phyloP scores from a whole-genome alignment of 2,888 invertebrate genomes.

The Belgica antarctica region DNA sequence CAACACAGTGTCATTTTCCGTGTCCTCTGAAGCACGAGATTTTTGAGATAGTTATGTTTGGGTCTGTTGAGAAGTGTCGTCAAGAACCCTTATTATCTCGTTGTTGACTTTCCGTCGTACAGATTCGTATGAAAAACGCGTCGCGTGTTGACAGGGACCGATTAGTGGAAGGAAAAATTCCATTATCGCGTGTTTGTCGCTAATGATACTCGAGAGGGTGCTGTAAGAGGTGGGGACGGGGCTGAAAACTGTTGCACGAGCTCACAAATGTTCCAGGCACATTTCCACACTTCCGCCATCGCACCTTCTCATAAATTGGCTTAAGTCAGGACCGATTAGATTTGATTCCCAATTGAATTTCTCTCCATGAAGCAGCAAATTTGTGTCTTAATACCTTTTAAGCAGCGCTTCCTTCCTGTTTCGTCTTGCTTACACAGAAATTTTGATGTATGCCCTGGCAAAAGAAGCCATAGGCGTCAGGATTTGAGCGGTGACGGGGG shows the following conservation, averaged over 20 bases:
- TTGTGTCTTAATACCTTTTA: neutral
- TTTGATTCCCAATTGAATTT: constrained; percentile 25
- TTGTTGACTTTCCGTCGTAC: too few species aligned
- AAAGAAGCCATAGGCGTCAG: neutral
- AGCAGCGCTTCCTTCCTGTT: neutral
- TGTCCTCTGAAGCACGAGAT: too few species aligned
- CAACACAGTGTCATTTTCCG: too few species aligned
- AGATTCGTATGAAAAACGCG: too few species aligned
- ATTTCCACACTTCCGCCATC: too few species aligned
- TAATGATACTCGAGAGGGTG: neutral
- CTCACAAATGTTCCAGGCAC: neutral
- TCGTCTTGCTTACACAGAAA: neutral
- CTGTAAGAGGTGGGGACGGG: neutral
- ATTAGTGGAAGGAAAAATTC: too few species aligned
- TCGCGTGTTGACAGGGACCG: too few species aligned
- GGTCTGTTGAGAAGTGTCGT: too few species aligned
- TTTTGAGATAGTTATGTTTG: too few species aligned
- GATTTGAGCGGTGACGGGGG: too few species aligned
- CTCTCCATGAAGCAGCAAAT: neutral
- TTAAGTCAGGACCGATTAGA: constrained; percentile 8
- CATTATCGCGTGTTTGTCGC: constrained; percentile 15
- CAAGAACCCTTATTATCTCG: too few species aligned
- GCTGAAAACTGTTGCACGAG: neutral
- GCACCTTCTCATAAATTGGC: neutral
- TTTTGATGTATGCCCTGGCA: neutral